Evolutionary conservation across 2,797 vertebrate genomes (phyloP), one percentile per base, ranked within the genome.

Genomic region (Borostomias antarcticus): DNA sequence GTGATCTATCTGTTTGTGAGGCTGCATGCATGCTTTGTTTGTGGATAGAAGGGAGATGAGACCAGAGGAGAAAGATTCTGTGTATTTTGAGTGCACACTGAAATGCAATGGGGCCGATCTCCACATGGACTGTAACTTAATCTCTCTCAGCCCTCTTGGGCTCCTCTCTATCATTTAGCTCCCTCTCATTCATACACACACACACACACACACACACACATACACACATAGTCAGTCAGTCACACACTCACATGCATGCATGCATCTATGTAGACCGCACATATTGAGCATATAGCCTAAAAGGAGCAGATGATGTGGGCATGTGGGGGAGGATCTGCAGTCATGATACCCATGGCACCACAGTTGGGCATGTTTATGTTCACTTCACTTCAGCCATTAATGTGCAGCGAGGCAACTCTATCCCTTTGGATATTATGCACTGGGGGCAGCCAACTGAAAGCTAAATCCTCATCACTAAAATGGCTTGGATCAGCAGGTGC

Each of bases 401-500:
- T 78, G 78, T 79, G 75, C 81, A 81, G 68, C 15, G 43, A 73
- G 74, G 81, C 58, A 9, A 58, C 54, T 69, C 67, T 70, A 79
- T 81, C 78, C 68, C 33, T 0, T 62, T 66, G 64, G 75, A 84
- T 74, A 77, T 75, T 72, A 73, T 70, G 66, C 71, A 58, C 63
- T 7, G 52, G 45, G 61, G 77, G 69, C 54, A 72, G 65, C 62
- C 58, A 58, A 72, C 70, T 57, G 75, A 58, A 62, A 70, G 59
- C 70, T 70, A 68, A 76, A 77, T 69, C 79, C 68, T 67, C 9
- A 13, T 48, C 60, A n/a, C 40, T 35, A 58, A 60, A 58, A 66
- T 23, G 21, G 50, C 80, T 73, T 75, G 65, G 43, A 78, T 80
- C 74, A 84, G 86, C 79, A 86, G 70, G 79, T 86, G 78, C 83